Percentiles rank a stretch among this genome's conserved stretches.
These are phyloP conservation scores for Luehdorfia chinensis DNA, from an alignment of 1,140 invertebrate genomes.

Conservation along the genomic window DNA sequence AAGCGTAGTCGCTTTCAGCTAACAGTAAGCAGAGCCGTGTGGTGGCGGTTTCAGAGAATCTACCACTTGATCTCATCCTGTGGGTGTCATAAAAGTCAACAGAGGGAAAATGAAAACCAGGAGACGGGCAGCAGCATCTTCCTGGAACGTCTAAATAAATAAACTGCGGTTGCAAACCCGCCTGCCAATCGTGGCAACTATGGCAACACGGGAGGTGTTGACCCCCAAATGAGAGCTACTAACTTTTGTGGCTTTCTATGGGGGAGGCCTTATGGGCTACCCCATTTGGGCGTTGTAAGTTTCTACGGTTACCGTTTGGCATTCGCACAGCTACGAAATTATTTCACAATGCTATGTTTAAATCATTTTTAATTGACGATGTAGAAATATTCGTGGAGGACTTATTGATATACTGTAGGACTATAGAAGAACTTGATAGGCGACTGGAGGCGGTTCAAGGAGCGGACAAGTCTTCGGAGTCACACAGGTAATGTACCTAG, in stretches of 20 bases:
- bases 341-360: slow-evolving; percentile 16
- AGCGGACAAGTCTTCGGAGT: slow-evolving; percentile 22
- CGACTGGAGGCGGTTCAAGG: slow-evolving; percentile 24
- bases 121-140: too few relatives aligned
- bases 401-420: slow-evolving; percentile 41
- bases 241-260: too few relatives aligned
- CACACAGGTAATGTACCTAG: slow-evolving; percentile 43
- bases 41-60: too few relatives aligned
- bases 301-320: slow-evolving; percentile 23
- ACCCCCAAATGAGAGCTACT: too few relatives aligned
- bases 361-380: slow-evolving; percentile 20
- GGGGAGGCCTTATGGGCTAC: slow-evolving; percentile 21
- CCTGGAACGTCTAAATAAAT: too few relatives aligned
- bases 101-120: too few relatives aligned
- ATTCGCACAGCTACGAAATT: slow-evolving; percentile 15
- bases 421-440: slow-evolving; percentile 29
- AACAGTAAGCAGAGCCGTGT: too few relatives aligned
- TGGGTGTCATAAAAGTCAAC: too few relatives aligned
- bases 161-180: too few relatives aligned
- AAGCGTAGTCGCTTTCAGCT: slow-evolving; percentile 12
- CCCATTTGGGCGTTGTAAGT: slow-evolving; percentile 21
- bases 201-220: too few relatives aligned
- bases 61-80: too few relatives aligned
- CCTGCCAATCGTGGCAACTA: too few relatives aligned
- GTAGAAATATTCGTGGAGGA: slow-evolving; percentile 46